phyloP scores from a whole-genome alignment of 1,140 invertebrate genomes.

The Trypoxylus dichotomus region DNA sequence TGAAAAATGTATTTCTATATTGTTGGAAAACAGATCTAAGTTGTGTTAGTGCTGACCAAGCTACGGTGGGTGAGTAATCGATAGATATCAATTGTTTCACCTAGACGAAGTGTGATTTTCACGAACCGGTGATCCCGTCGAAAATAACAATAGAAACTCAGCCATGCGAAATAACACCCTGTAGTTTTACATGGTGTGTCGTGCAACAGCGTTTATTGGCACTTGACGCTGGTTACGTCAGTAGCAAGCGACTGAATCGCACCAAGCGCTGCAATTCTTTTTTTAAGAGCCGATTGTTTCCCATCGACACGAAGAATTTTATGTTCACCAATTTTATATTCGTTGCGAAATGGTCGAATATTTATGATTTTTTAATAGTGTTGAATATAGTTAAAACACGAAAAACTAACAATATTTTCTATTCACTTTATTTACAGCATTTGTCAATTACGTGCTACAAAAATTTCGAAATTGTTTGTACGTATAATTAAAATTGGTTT shows the following conservation, averaged over 20 bases:
- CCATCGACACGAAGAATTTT: neutral
- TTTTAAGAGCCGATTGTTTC: conserved; percentile 10
- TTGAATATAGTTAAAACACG: neutral
- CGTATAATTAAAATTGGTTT: too few species aligned
- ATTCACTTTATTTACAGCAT: too few species aligned
- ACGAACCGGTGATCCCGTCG: conserved; percentile 36
- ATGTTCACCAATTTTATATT: neutral
- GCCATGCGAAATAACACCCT: conserved; percentile 41
- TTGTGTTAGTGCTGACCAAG: too few species aligned
- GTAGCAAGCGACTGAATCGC: conserved; percentile 11
- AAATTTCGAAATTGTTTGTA: too few species aligned
- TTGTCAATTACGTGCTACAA: too few species aligned
- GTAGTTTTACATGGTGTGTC: conserved; percentile 39
- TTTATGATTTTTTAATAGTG: conserved; percentile 16
- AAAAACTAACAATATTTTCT: too few species aligned
- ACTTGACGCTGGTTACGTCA: conserved; percentile 22
- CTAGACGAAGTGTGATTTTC: conserved; percentile 41
- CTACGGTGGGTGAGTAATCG: neutral
- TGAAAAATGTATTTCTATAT: too few species aligned
- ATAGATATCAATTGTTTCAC: conserved; percentile 33
- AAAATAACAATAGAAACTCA: conserved; percentile 41
- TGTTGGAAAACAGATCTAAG: too few species aligned
- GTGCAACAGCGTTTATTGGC: conserved; percentile 40
- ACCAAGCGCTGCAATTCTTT: neutral
- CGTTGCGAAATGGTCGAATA: conserved; percentile 9